Evolutionary conservation across 2,797 vertebrate genomes (phyloP), one percentile per base, ranked within the genome.

Genomic region (Epinephelus malabaricus): DNA sequence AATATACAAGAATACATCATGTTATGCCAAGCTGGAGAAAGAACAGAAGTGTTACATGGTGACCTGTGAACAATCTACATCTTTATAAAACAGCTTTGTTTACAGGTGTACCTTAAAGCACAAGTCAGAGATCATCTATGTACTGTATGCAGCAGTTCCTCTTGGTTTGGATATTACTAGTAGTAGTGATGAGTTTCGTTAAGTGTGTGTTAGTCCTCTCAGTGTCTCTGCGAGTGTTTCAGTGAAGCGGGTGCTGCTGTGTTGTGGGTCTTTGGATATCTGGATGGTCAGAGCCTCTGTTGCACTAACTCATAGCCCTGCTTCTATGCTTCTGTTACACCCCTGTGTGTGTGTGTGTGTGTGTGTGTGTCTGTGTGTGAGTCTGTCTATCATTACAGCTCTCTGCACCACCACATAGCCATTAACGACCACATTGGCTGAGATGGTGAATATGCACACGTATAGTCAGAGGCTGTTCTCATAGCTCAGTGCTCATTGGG

Each of bases 51-150:
- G 91, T 94, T 89, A 87, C 65, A 92, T 89, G 92, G 92, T 82
- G 85, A 93, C 94, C 94, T 93, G 92, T 92, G 90, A 94, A 93
- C 89, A 92, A 93, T 92, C 92, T 94, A 95, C 92, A 95, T 92
- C 90, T 94, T 92, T 94, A 94, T 84, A 95, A 95, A 95, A 95
- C 92, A 90, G 88, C 81, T 91, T 90, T 93, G 94, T 95, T 95
- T 94, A 95, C 95, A 96, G 92, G 92, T 95, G 94, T 95, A 95
- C 94, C 95, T 95, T 95, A 95, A 96, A 95, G 95, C 94, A 95
- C 91, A 72, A 90, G 88, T 94, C 89, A 92, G 87, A 93, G 89
- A 94, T 90, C 85, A 82, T 93, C 81, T 87, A 74, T 83, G 89
- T 90, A 81, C 83, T 89, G 89, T 91, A 93, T 94, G 95, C 95